Evolutionary conservation across 2,797 vertebrate species (phyloP), one percentile per base, ranked within the genome.

Genomic region (Tenualosa thibaudeaui): DNA sequence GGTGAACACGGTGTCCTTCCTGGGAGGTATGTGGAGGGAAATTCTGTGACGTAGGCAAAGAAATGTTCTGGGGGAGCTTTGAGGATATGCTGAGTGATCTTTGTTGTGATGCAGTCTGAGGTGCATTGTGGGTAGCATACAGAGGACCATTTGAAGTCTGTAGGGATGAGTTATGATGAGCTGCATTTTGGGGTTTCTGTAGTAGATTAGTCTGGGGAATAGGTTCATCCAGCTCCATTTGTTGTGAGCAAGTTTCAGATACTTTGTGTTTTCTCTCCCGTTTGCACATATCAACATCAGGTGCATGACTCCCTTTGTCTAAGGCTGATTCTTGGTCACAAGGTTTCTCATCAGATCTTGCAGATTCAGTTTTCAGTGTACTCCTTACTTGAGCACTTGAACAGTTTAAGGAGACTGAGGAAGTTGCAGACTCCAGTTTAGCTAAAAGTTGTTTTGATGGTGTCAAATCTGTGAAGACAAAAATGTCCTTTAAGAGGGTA

Each of bases 31-130:
- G 71, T 78, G 40, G 71, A 84, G 84, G 26, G 13, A 71, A 65
- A 81, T 81, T 85, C 19, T 84, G 87, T 24, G 85, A 81, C 78
- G 86, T 60, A 68, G 24, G 40, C 37, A 85, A 81, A 40, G 71
- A 75, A 81, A 62, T 71, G 82, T 85, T 87, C 60, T 60, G 86
- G 51, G 62, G 81, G 22, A 84, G 65, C 22, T n/a, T 37, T 24
- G 83, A 82, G 43, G 82, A 68, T 40, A 19, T 8, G 6, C 15
- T 12, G 6, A 75, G 68, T 75, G 68, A 75, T 40, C 31, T 40
- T 15, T 40, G 68, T 43, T 75, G 68, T 19, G 68, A 15, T 75
- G 68, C 17, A 22, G 71, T 43, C 37, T 2, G 37, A 22, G 40
- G 0, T 7, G 68, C 37, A 71, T 86, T 88, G 71, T 82, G 71